These are phyloP conservation scores for Drosophila kanekoi DNA, from an alignment of 2,888 invertebrate species.

Conservation along the genomic window DNA sequence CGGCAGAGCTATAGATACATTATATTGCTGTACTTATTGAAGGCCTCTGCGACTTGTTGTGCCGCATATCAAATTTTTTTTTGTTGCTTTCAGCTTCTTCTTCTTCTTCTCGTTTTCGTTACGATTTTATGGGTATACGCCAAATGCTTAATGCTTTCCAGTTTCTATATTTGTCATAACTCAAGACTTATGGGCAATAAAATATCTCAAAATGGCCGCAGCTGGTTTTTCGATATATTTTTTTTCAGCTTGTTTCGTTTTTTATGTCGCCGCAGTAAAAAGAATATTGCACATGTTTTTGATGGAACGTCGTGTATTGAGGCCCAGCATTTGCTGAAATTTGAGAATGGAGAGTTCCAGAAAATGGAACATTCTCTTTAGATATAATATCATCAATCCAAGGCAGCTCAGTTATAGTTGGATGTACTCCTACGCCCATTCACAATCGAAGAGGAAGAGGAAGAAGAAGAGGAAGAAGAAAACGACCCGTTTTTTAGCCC, in stretches of 20 bases:
- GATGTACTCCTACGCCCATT: background rate
- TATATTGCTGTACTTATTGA: slow-evolving; percentile 40
- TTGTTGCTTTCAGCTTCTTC: no score
- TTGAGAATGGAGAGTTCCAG: slow-evolving; percentile 11
- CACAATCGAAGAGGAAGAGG: no score
- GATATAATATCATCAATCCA: background rate
- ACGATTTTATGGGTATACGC: slow-evolving; percentile 60
- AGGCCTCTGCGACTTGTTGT: slow-evolving; percentile 51
- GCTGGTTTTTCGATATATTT: slow-evolving; percentile 66
- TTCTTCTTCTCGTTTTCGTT: background rate
- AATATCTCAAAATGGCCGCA: slow-evolving; percentile 76
- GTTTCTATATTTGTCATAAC: slow-evolving; percentile 79
- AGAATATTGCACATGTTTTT: slow-evolving; percentile 24
- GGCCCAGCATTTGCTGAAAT: slow-evolving; percentile 19
- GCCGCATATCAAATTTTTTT: slow-evolving; percentile 62
- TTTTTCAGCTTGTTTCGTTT: slow-evolving; percentile 2
- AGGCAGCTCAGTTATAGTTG: background rate
- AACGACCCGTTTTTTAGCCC: background rate
- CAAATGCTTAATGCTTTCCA: slow-evolving; percentile 72
- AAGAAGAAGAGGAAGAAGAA: no score
- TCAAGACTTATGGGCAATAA: slow-evolving; percentile 70
- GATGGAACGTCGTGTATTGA: slow-evolving; percentile 3
- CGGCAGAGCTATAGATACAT: slow-evolving; percentile 7
- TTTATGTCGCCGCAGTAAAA: slow-evolving; percentile 33
- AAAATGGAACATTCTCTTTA: slow-evolving; percentile 5